These are phyloP conservation scores for Megalurothrips usitatus DNA, from an alignment of 2,888 invertebrate species.

Conservation along the genomic window DNA sequence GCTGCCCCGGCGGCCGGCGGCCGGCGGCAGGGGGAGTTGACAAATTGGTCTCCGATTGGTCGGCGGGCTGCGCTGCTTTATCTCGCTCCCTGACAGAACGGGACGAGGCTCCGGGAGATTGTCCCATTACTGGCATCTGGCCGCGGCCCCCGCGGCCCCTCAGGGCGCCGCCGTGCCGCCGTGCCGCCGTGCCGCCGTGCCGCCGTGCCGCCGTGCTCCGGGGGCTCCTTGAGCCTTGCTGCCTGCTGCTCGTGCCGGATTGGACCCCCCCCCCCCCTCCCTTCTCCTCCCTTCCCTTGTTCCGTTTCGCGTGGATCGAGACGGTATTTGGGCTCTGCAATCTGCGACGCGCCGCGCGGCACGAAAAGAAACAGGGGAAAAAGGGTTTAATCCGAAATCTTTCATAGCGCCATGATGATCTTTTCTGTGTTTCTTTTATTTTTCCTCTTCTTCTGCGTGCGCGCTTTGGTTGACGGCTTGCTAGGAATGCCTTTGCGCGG, in stretches of 20 bases:
- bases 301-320: background rate
- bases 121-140: too few relatives aligned
- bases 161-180: too few relatives aligned
- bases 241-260: background rate
- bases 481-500: background rate
- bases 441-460: conserved; percentile 10
- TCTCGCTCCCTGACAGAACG: too few relatives aligned
- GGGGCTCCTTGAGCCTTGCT: too few relatives aligned
- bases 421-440: background rate
- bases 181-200: too few relatives aligned
- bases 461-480: background rate
- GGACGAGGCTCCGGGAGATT: too few relatives aligned
- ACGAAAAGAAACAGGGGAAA: background rate
- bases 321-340: too few relatives aligned
- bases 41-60: background rate
- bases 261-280: background rate
- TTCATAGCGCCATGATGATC: background rate
- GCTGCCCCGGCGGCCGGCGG: too few relatives aligned
- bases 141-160: too few relatives aligned
- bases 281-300: background rate
- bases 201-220: too few relatives aligned
- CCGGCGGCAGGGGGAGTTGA: background rate
- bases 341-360: background rate
- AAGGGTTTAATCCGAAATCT: background rate
- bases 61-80: background rate